phyloP scores from a whole-genome alignment of 1,140 invertebrate genomes.

The Agraylea sexmaculata region DNA sequence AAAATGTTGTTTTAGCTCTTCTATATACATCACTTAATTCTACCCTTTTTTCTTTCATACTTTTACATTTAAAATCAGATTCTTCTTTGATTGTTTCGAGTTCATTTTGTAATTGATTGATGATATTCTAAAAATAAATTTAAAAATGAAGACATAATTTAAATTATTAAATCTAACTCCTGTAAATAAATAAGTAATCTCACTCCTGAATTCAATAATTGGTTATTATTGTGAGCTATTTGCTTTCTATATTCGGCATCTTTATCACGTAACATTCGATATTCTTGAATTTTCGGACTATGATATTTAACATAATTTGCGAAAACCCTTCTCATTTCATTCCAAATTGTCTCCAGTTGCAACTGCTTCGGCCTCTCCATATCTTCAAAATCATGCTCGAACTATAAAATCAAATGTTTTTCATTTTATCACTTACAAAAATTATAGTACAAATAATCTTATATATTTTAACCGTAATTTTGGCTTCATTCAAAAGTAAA shows the following conservation, averaged over 20 bases:
- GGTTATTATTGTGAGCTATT: conserved; percentile 31
- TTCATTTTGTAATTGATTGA: conserved; percentile 15
- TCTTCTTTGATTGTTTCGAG: conserved; percentile 17
- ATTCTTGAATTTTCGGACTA: conserved; percentile 36
- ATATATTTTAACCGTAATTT: not conserved
- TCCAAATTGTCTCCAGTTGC: conserved; percentile 32
- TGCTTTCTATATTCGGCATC: conserved; percentile 34
- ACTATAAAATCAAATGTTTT: conserved; percentile 26
- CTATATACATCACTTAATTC: conserved; percentile 12
- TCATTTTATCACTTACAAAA: not conserved
- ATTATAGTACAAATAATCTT: conserved; percentile 3
- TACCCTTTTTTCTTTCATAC: conserved; percentile 12
- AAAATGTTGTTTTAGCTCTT: conserved; percentile 13
- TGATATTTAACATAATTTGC: conserved; percentile 31
- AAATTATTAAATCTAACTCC: too few species aligned
- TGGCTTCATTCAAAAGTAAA: conserved; percentile 5
- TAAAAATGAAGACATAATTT: not conserved
- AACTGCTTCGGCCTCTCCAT: conserved; percentile 30
- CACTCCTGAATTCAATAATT: conserved; percentile 31
- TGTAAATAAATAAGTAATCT: too few species aligned
- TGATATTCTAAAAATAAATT: conserved; percentile 15
- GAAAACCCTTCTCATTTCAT: conserved; percentile 30
- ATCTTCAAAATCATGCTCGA: conserved; percentile 32
- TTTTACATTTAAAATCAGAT: conserved; percentile 12
- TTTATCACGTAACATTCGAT: conserved; percentile 31